phyloP scores from a whole-genome alignment of 2,888 invertebrate genomes.

The Bhutanitis thaidina region DNA sequence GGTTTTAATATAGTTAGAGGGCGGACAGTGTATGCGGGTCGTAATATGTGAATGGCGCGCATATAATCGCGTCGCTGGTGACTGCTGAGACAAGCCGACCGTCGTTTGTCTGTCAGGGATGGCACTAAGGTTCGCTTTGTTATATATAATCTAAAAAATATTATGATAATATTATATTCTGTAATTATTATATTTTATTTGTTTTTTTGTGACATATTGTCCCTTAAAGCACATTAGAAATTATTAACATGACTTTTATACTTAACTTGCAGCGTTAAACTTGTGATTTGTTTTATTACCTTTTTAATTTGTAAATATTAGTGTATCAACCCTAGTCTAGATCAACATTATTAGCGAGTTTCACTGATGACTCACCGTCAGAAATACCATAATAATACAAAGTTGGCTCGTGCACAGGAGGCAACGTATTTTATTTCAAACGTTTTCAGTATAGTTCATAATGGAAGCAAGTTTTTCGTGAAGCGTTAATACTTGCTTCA shows the following conservation, averaged over 20 bases:
- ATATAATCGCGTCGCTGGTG: conserved; percentile 26
- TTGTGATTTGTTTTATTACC: no score
- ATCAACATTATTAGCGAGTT: conserved; percentile 25
- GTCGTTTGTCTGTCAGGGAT: conserved; percentile 9
- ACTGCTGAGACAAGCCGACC: conserved; percentile 21
- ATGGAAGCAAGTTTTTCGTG: neutral
- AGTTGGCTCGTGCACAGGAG: conserved; percentile 25
- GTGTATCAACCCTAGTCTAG: conserved; percentile 21
- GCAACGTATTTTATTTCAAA: conserved; percentile 24
- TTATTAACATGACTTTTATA: no score
- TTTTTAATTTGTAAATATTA: no score
- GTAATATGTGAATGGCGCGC: conserved; percentile 25
- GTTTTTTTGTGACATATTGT: no score
- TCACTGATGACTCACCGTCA: conserved; percentile 36
- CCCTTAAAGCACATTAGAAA: no score
- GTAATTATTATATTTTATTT: no score
- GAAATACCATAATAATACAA: conserved; percentile 36
- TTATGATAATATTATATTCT: no score
- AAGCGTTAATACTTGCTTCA: neutral
- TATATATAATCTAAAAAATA: no score
- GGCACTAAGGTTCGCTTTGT: no score
- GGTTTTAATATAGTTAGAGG: neutral
- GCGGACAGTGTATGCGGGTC: conserved; percentile 19
- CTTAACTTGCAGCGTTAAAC: no score
- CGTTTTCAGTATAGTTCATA: conserved; percentile 3